Evolutionary conservation across 2,888 invertebrate species (phyloP), one percentile per base, ranked within the genome.

Genomic region (Apodemia zela): DNA sequence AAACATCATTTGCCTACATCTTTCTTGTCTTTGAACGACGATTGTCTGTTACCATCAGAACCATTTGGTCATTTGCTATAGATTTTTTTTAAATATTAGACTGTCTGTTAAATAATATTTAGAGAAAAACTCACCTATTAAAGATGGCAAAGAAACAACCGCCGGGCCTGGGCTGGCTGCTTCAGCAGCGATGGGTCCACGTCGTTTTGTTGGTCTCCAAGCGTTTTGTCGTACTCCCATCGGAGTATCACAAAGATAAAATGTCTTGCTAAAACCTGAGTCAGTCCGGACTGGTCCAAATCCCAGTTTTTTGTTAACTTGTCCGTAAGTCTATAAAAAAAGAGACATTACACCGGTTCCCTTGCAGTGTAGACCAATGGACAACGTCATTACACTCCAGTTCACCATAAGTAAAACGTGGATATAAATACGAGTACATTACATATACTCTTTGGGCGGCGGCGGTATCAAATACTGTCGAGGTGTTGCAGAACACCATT

Each of bases 101-200:
- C 21, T 60, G 11, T n/a, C 4, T 42, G 1, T 21, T 33, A 33
- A 33, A 33, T 5, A 33, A 33, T 33, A 33, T 33, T 33, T 33
- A 33, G 4, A 6, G 6, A 3, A 15, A 15, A 42, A 15, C 42
- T 45, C 10, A 96, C 97, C 97, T 78, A 97, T 95, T 68, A 96
- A 93, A 47, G 96, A 94, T 58, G 96, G 97, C 71, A 98, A 87
- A 64, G 95, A 93, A 6, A 98, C 97, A 69, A 96, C 96, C 21
- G 97, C 97, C 38, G 98, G 98, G 65, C 98, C 98, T 21, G 98
- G 98, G 76, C 96, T 97, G n/a, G 88, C 84, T 63, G 93, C 93
- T 89, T 98, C 98, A 2, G 98, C 97, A 59, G 97, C 96, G 67
- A 98, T 98, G 21, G 96, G 96, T 47, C 97, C 97, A 61, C 97